A percentile compares a stretch with the other conserved stretches of the same genome.
Evolutionary conservation across 2,797 vertebrate genomes (phyloP).

Genomic region (Prunella strophiata): DNA sequence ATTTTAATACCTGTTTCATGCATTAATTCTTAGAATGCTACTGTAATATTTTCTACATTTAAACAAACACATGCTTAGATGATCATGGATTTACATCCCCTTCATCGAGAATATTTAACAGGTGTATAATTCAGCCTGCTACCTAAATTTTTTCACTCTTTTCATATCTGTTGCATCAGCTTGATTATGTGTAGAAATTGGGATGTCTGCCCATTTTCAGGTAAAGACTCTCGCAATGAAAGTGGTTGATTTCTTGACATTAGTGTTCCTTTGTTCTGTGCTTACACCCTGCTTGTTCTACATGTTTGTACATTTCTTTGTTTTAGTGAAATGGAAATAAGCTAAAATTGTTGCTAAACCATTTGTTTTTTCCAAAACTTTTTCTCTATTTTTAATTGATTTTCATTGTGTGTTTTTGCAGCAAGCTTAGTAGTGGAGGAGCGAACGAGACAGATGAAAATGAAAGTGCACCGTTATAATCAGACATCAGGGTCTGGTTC

Average conservation of each 20-base stretch:
- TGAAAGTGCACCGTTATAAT: slow-evolving; percentile 92
- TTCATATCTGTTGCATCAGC: slow-evolving; percentile 33
- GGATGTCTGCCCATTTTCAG: slow-evolving; percentile 18
- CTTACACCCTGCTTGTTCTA: slow-evolving; percentile 58
- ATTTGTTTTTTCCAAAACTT: neutral
- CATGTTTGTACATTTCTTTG: slow-evolving; percentile 64
- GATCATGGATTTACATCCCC: neutral
- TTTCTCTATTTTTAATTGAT: slow-evolving; percentile 69
- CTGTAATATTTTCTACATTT: neutral
- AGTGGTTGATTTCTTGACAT: slow-evolving; percentile 50
- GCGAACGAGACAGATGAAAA: slow-evolving; percentile 90
- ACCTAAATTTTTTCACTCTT: slow-evolving; percentile 20
- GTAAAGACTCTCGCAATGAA: neutral
- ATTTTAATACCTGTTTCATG: neutral
- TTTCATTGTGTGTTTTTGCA: slow-evolving; percentile 84
- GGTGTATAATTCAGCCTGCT: neutral
- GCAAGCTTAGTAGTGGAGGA: slow-evolving; percentile 93
- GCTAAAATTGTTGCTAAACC: slow-evolving; percentile 60
- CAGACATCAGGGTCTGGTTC: slow-evolving; percentile 90
- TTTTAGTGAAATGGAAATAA: slow-evolving; percentile 42
- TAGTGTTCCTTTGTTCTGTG: slow-evolving; percentile 61
- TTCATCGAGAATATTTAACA: neutral
- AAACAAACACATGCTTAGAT: neutral
- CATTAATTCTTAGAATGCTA: neutral
- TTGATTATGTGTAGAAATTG: slow-evolving; percentile 38